Conservation (phyloP, 2,888 invertebrate genomes). For the Brachyopa scutellaris region DNA sequence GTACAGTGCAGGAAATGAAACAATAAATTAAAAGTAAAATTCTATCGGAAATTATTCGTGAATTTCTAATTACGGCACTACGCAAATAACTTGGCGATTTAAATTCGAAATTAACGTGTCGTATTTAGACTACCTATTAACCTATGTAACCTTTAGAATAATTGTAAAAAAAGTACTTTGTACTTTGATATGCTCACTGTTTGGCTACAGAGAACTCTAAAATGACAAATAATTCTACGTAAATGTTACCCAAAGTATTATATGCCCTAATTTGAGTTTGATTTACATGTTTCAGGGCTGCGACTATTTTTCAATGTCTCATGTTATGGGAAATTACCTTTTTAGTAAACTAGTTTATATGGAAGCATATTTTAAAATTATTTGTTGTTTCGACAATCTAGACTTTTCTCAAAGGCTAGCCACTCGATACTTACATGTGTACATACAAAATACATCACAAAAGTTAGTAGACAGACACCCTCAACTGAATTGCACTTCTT, state of each 20-base stretch:
- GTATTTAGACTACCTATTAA: not conserved
- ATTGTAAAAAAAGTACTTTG: not conserved
- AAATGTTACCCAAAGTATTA: not conserved
- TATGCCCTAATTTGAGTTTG: not conserved
- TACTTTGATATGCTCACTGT: not conserved
- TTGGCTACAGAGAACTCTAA: not conserved
- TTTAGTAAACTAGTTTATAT: conserved; percentile 6
- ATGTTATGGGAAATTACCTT: not conserved
- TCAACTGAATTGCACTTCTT: too few relatives aligned
- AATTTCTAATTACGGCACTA: too few relatives aligned
- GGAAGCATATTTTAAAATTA: not conserved
- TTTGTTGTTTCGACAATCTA: not conserved
- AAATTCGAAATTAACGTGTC: too few relatives aligned
- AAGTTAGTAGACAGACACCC: too few relatives aligned
- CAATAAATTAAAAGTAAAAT: too few relatives aligned
- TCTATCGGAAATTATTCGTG: too few relatives aligned
- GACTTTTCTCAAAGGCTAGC: not conserved
- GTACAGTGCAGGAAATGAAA: too few relatives aligned
- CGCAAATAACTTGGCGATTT: not conserved
- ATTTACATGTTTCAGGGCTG: not conserved
- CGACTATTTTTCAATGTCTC: not conserved
- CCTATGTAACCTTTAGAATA: not conserved
- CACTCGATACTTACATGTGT: too few relatives aligned
- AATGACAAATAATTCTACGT: too few relatives aligned
- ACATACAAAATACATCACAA: too few relatives aligned